Evolutionary conservation across 2,888 invertebrate genomes (phyloP), one percentile per base, ranked within the genome.

Genomic region (Mechanitis mazaeus): DNA sequence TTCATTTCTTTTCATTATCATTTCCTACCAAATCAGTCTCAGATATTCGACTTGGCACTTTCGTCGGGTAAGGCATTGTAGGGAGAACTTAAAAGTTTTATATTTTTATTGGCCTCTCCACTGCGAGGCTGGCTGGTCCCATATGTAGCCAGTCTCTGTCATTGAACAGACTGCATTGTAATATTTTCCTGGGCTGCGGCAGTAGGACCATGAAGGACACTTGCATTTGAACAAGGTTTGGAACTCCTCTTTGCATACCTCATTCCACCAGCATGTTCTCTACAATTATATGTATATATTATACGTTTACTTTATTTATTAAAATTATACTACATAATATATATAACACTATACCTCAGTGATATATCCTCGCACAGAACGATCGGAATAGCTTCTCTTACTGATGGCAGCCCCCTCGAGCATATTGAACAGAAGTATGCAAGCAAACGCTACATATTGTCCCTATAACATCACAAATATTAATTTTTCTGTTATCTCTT

Each of bases 211-310:
- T 66, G 94, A 93, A 1, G 97, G 97, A 75, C 97, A 97, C 76
- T 95, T 94, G 86, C 97, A 97, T 64, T 95, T 92, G 83, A 97
- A 97, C 71, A 95, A 91, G 70, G 92, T 94, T 84, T 96, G 96
- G 78, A 97, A 97, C 83, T 97, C 97, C 79, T 96, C 96, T 79
- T 97, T 97, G 88, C 97, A 97, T 28, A 96, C 94, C 90, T 97
- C 97, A 82, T 96, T 97, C 95, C 96, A 96, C 96, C 96, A 97
- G 83, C 97, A 97, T 58, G 95, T 96, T 79, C 97, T 93, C 97
- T 96, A 81, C 57, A 90, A 87, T 63, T 63, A 47, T 50, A 46
- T 20, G 20, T 20, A 20, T 20, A 20, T 20, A 20, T 20, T 20
- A 20, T 20, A 20, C 20, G 20, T 20, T 20, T 20, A 20, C 20